These are phyloP conservation scores for Odontesthes bonariensis DNA, from an alignment of 2,113 vertebrate species.

Conservation along the genomic window DNA sequence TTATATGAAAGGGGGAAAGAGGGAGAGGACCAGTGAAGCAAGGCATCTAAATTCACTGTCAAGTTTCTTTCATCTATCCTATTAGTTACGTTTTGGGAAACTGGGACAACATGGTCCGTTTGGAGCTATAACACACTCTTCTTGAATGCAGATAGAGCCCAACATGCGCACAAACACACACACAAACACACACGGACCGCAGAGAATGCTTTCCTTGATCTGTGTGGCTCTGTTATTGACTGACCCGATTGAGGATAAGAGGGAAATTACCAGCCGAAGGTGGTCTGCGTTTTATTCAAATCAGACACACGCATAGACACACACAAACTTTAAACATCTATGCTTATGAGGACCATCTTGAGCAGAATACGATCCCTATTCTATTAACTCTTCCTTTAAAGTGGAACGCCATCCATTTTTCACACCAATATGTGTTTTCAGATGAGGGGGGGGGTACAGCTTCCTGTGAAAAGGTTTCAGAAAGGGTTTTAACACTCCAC, in stretches of 20 bases:
- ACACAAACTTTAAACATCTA: constrained; percentile 5
- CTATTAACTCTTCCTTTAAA: constrained; percentile 11
- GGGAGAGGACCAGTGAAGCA: background rate
- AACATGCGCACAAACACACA: background rate
- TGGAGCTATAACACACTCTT: constrained; percentile 32
- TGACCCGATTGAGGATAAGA: constrained; percentile 53
- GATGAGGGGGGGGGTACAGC: background rate
- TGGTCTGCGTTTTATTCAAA: constrained; percentile 50
- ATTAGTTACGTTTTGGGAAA: constrained; percentile 33
- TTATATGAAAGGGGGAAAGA: constrained; percentile 8
- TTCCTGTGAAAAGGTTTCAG: background rate
- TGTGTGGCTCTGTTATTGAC: constrained; percentile 40
- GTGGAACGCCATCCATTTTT: constrained; percentile 12
- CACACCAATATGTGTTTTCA: constrained; percentile 15
- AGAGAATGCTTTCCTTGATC: constrained; percentile 45
- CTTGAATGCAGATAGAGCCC: constrained; percentile 34
- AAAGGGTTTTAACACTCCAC: background rate
- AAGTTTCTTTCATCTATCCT: constrained; percentile 34
- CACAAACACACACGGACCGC: constrained; percentile 17
- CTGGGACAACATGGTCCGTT: constrained; percentile 38
- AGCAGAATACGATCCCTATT: background rate
- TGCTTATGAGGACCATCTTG: constrained; percentile 5
- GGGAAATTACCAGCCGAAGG: constrained; percentile 50
- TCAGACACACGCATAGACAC: constrained; percentile 24
- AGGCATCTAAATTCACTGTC: constrained; percentile 26